Evolutionary conservation across 2,113 vertebrate genomes (phyloP).

Genomic region (Aphelocoma coerulescens): DNA sequence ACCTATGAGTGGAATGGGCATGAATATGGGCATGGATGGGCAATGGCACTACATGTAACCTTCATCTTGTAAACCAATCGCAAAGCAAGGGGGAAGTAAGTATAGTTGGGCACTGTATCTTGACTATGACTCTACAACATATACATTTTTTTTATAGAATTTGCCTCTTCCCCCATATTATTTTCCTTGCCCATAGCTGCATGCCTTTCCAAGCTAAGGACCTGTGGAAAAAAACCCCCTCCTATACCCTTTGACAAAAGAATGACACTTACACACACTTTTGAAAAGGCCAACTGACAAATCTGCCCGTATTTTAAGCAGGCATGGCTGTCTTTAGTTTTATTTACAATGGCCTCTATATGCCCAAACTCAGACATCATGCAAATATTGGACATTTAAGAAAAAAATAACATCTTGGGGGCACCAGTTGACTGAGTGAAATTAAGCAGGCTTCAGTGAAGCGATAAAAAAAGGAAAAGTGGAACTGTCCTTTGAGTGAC

Average conservation of each 20-base stretch:
- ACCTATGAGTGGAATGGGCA: slow-evolving; percentile 99
- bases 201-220: slow-evolving; percentile 81
- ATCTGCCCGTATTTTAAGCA: slow-evolving; percentile 70
- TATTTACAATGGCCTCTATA: slow-evolving; percentile 84
- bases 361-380: slow-evolving; percentile 84
- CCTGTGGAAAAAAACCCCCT: slow-evolving; percentile 63
- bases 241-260: slow-evolving; percentile 61
- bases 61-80: slow-evolving; percentile 92
- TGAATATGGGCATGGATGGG: slow-evolving; percentile 99
- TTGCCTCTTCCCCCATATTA: slow-evolving; percentile 66
- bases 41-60: slow-evolving; percentile 99
- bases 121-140: slow-evolving; percentile 62
- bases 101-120: slow-evolving; percentile 75
- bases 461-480: slow-evolving; percentile 98
- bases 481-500: slow-evolving; percentile 99
- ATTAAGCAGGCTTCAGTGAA: slow-evolving; percentile 99
- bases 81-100: slow-evolving; percentile 99
- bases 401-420: slow-evolving; percentile 94
- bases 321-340: slow-evolving; percentile 74
- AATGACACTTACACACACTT: slow-evolving; percentile 63
- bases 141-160: slow-evolving; percentile 54
- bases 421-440: slow-evolving; percentile 96
- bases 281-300: slow-evolving; percentile 80
- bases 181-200: slow-evolving; percentile 80
- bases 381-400: slow-evolving; percentile 96